phyloP scores from a whole-genome alignment of 2,797 vertebrate genomes.

The Gallinago nigripennis region DNA sequence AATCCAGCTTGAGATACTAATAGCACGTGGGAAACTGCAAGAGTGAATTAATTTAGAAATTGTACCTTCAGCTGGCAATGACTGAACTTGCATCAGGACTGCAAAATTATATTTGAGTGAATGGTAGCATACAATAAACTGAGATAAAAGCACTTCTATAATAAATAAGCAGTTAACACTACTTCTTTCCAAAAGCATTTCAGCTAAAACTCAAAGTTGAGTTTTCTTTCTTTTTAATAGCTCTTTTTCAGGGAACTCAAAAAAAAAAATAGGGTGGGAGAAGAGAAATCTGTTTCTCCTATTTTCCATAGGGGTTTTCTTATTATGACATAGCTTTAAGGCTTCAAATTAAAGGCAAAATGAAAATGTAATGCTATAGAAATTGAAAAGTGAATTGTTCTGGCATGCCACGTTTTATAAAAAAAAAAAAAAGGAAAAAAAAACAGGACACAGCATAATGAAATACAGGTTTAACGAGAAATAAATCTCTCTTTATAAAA shows the following conservation, averaged over 20 bases:
- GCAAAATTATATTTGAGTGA: not conserved
- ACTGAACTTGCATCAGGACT: not conserved
- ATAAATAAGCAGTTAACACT: not conserved
- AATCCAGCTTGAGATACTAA: not conserved
- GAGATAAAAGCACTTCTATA: not conserved
- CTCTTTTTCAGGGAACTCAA: not conserved
- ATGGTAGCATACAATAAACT: not conserved
- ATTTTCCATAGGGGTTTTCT: not conserved
- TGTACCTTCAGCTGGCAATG: not conserved
- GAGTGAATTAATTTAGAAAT: not conserved
- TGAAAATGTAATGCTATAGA: not conserved
- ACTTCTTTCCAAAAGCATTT: not conserved
- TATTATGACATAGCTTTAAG: not conserved
- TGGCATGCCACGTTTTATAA: accelerated
- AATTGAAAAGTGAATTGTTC: not conserved
- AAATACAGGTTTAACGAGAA: not conserved
- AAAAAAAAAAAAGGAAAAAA: not conserved
- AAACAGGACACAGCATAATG: not conserved
- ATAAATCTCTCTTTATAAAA: not conserved
- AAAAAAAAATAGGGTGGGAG: accelerated
- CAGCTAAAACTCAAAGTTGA: not conserved
- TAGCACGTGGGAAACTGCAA: not conserved
- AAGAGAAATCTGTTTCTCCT: not conserved
- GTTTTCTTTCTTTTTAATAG: not conserved
- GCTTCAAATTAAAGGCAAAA: not conserved